Evolutionary conservation across 2,113 vertebrate species (phyloP), one percentile per base, ranked within the genome.

Genomic region (Podilymbus podiceps): DNA sequence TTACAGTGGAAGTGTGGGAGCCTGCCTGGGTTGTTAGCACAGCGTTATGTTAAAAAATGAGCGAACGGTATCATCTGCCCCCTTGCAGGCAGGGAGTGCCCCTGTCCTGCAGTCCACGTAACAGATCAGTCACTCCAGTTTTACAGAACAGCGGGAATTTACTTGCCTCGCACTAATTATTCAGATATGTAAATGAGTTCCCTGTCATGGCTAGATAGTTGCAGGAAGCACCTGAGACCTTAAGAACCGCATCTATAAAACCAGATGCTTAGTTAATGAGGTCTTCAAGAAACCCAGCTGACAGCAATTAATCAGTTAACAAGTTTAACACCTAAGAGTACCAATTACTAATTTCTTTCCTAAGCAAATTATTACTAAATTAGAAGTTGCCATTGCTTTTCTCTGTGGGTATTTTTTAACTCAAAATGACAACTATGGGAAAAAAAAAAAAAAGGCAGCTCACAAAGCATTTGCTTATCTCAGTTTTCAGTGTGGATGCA

Each of bases 231-330:
- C 49, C 85, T 78, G 85, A 89, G 88, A 85, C 77, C 50, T 69
- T 49, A 31, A 62, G 85, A 93, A 88, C 28, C 23, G 67, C 82
- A 85, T 85, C 62, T 79, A 55, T 64, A 74, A 85, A 91, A n/a
- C 66, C 91, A 96, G 83, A 85, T 88, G 52, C 64, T 92, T 68
- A 71, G 74, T 63, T 96, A 90, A 93, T 72, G 66, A 93, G 71
- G 75, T 75, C 53, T 68, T 72, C 22, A 12, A 75, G 89, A 92
- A 93, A 67, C 7, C 56, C 74, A 90, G 77, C 64, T 74, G 81
- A 56, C 25, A 85, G 85, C 87, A 93, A 87, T 91, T 91, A 93
- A 87, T 74, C 64, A 87, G 85, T 69, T 66, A 91, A 77, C 33
- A 89, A 87, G 73, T 81, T 88, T 84, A 90, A 90, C 62, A 35